phyloP scores from a whole-genome alignment of 2,888 invertebrate species.

The Rhyacophila evoluta region DNA sequence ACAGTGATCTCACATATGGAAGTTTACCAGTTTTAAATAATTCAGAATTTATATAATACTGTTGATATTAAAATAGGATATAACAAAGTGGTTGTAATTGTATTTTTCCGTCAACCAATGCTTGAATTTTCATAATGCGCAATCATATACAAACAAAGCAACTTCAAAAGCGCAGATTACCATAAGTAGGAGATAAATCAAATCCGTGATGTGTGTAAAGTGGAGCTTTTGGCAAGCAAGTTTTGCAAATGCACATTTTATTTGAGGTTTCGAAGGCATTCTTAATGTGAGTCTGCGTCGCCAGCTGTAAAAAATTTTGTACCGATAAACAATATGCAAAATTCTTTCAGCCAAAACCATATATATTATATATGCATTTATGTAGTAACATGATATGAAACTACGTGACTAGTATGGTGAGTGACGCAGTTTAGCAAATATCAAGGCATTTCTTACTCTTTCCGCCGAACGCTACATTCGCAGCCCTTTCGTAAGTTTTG shows the following conservation, averaged over 20 bases:
- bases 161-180: conserved; percentile 25
- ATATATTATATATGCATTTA: not conserved
- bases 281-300: not conserved
- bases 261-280: conserved; percentile 27
- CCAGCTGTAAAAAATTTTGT: not conserved
- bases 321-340: not conserved
- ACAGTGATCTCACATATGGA: no score
- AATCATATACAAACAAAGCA: not conserved
- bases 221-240: conserved; percentile 39
- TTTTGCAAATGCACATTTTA: conserved; percentile 44
- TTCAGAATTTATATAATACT: no score
- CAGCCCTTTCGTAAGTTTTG: no score
- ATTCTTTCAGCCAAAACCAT: not conserved
- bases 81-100: not conserved
- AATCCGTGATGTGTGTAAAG: conserved; percentile 38
- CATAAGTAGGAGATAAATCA: conserved; percentile 48
- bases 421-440: not conserved
- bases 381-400: not conserved
- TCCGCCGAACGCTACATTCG: no score
- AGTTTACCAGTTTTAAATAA: no score
- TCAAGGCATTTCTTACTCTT: not conserved
- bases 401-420: not conserved
- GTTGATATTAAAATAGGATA: no score
- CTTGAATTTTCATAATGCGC: not conserved
- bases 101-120: not conserved